These are phyloP conservation scores for Melanotaenia pygmaea DNA, from an alignment of 2,797 vertebrate genomes.

Conservation along the genomic window DNA sequence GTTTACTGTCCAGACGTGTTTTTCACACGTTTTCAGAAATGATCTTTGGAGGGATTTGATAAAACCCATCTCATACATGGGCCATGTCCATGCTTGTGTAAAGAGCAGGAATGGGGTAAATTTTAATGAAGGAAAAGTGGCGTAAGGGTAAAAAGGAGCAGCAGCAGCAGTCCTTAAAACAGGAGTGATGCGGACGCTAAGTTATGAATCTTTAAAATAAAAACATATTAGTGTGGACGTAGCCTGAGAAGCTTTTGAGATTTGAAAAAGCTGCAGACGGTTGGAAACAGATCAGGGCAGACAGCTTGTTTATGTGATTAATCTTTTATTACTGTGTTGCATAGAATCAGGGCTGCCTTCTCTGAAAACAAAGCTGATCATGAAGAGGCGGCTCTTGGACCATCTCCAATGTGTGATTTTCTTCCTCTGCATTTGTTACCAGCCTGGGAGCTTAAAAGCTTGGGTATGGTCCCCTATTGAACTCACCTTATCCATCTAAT, in stretches of 20 bases:
- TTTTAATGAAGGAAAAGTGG: neutral
- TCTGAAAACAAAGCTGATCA: constrained; percentile 43
- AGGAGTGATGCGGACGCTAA: neutral
- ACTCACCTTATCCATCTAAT: constrained; percentile 32
- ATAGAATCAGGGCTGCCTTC: constrained; percentile 35
- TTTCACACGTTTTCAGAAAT: neutral
- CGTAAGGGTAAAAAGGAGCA: neutral
- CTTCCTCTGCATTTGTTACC: constrained; percentile 53
- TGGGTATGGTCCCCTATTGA: constrained; percentile 42
- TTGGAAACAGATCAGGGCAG: constrained; percentile 42
- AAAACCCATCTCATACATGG: neutral
- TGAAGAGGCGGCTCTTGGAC: constrained; percentile 38
- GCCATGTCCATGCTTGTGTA: neutral
- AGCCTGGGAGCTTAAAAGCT: constrained; percentile 42
- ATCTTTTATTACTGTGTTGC: constrained; percentile 46
- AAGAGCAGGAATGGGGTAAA: neutral
- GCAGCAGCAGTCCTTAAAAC: neutral
- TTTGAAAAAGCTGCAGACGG: constrained; percentile 4
- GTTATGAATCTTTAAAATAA: constrained; percentile 14
- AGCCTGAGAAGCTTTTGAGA: constrained; percentile 6
- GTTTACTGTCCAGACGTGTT: neutral
- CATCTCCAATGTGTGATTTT: constrained; percentile 22
- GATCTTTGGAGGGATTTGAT: neutral
- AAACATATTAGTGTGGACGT: neutral
- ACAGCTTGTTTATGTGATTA: constrained; percentile 51